A percentile compares a stretch with the other conserved stretches of the same genome.
Conservation (phyloP, 2,113 vertebrate genomes). For the Pipra filicauda region DNA sequence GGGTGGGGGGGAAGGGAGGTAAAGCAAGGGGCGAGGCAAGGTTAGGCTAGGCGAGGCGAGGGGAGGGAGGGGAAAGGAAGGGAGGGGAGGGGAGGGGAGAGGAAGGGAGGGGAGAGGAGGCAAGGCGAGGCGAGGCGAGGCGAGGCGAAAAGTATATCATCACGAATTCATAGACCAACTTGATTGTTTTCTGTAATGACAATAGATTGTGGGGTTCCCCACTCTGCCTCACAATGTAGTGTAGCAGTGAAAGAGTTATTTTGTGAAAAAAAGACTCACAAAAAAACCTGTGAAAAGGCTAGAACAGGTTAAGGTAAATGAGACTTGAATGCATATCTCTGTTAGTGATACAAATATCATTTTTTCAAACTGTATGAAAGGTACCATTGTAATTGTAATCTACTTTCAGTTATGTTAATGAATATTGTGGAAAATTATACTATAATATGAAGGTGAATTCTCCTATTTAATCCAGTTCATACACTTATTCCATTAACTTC, state of each 20-base stretch:
- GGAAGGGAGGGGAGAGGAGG: too few relatives aligned
- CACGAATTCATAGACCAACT: neutral
- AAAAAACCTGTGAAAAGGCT: neutral
- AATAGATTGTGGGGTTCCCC: neutral
- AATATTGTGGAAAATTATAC: neutral
- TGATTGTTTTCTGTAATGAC: neutral
- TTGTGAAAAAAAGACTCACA: rapidly evolving
- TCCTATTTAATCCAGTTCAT: neutral
- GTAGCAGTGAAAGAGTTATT: neutral
- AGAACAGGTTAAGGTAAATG: neutral
- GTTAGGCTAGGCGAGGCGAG: too few relatives aligned
- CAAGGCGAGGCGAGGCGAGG: too few relatives aligned
- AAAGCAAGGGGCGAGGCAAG: too few relatives aligned
- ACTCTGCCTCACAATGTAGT: neutral
- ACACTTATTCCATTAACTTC: neutral
- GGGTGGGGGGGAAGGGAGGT: too few relatives aligned
- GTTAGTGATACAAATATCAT: neutral
- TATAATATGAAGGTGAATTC: neutral
- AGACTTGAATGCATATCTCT: neutral
- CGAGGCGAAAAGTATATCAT: neutral
- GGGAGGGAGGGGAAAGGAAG: too few relatives aligned
- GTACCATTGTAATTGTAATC: neutral
- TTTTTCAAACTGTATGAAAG: neutral
- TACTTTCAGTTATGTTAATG: neutral
- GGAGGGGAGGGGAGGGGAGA: too few relatives aligned